Base-by-base conservation (phyloP, 2,797 vertebrate species). In the Poecile montanus region DNA sequence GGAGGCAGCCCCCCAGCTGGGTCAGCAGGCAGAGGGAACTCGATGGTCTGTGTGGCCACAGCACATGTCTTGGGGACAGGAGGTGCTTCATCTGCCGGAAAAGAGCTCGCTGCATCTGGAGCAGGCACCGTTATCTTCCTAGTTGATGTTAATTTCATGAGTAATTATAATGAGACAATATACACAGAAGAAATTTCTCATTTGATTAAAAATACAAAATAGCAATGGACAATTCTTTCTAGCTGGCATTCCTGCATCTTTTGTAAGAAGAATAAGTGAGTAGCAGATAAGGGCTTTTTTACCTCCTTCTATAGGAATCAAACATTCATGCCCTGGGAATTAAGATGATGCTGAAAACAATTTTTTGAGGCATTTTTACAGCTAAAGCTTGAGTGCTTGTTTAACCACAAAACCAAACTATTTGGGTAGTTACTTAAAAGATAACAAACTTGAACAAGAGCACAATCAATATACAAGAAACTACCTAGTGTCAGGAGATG, bases 21-120 rank as follows among this genome's bases (percentile, higher is more conserved):
- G 42, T 44, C n/a, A 29, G 73, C 54, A 4, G 71, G 50, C 48
- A 77, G n/a, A 5, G n/a, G 44, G 9, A n/a, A 20, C 67, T 96
- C 93, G 3, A 71, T 21, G 8, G 94, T 96, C 91, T 98, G 97
- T 1, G 85, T 97, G 61, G 96, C 94, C 80, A 96, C 91, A 13
- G 89, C 29, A 20, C 44, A 73, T 14, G 3, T 97, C 13, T 10
- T 9, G 6, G 73, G 50, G 19, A 60, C 42, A 38, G 30, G 32
- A 92, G 70, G 53, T 2, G 40, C 83, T 86, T 62, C 45, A 19
- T 71, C 86, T 3, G 11, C 51, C 14, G 27, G 77, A 47, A 65
- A 36, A 67, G 89, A n/a, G 47, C 30, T 80, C 12, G 38, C n/a
- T 75, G 56, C 16, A 9, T 38, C 70, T 6, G 53, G 36, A 78